Conservation (phyloP, 1,140 invertebrate genomes). For the Philopotamus ludificatus region DNA sequence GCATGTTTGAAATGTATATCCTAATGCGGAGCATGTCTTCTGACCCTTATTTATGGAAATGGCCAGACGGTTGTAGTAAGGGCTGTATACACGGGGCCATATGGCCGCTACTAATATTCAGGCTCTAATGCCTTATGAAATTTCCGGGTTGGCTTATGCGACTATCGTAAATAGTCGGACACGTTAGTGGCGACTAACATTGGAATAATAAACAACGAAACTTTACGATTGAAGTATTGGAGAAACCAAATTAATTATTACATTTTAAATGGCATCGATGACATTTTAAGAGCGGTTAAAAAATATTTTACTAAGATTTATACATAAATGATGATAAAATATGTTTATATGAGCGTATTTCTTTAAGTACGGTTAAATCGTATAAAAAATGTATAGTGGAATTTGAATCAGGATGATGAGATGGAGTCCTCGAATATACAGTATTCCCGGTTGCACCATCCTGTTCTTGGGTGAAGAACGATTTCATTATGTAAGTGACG, state of each 20-base stretch:
- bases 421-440: too few species aligned
- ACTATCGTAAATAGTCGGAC: slow-evolving; percentile 19
- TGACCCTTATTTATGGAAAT: slow-evolving; percentile 30
- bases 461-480: slow-evolving; percentile 35
- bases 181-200: slow-evolving; percentile 4
- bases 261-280: too few species aligned
- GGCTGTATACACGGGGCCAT: slow-evolving; percentile 14
- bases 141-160: slow-evolving; percentile 17
- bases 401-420: too few species aligned
- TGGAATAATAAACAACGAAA: too few species aligned
- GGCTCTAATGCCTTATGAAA: slow-evolving; percentile 30
- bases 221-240: too few species aligned
- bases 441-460: slow-evolving; percentile 16
- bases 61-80: slow-evolving; percentile 6
- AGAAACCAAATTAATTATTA: too few species aligned
- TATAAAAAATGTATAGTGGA: too few species aligned
- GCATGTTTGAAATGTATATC: neutral
- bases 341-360: too few species aligned
- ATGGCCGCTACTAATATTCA: slow-evolving; percentile 24
- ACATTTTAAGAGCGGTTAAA: too few species aligned
- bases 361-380: too few species aligned
- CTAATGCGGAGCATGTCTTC: slow-evolving; percentile 5
- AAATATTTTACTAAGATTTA: too few species aligned
- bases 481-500: slow-evolving; percentile 39
- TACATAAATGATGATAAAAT: too few species aligned